Base-by-base conservation (phyloP, 2,113 vertebrate species). In the Syngnathus typhle region DNA sequence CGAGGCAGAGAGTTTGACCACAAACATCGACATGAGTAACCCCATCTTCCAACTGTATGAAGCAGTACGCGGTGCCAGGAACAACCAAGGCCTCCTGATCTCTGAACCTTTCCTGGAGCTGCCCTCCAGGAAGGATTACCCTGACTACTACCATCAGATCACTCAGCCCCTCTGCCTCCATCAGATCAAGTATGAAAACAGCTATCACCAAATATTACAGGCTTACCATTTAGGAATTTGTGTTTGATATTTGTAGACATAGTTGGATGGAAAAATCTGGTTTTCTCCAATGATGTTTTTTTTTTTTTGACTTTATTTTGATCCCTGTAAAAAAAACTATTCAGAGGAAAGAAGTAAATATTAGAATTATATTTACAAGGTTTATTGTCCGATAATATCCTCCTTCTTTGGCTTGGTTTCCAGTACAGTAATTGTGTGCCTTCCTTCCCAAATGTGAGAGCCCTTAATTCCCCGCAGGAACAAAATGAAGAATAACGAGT, bases 61-160 rank as follows among this genome's bases (percentile, higher is more conserved):
- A 72, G 94, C 93, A 0, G 95, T 99, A 65, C 91, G 95, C 38
- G 95, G 93, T n/a, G 94, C 92, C 80, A 91, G 96, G 71, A 98
- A 96, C 88, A 96, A 93, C 82, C 96, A 99, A 81, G 96, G 96
- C 19, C 95, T 97, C 81, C 93, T 98, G 65, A 93, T 99, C 78
- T 95, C 96, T 0, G 95, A 99, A 82, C 95, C 97, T 6, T 99
- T 99, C 85, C 92, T 96, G 77, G 95, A 98, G 87, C 91, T 99
- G 69, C 97, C 97, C 65, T 96, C 94, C 74, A 95, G 95, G 89
- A 99, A 99, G 81, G 96, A 99, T 77, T 98, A 98, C 73, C 96
- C 96, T 2, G 94, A 99, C 90, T 99, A 99, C 90, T 99, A 93
- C 86, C 95, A 96, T 71, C 96, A 98, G 85, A 98, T 97, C 85